Evolutionary conservation across 2,888 invertebrate species (phyloP).

Genomic region (Antheraea assamensis): DNA sequence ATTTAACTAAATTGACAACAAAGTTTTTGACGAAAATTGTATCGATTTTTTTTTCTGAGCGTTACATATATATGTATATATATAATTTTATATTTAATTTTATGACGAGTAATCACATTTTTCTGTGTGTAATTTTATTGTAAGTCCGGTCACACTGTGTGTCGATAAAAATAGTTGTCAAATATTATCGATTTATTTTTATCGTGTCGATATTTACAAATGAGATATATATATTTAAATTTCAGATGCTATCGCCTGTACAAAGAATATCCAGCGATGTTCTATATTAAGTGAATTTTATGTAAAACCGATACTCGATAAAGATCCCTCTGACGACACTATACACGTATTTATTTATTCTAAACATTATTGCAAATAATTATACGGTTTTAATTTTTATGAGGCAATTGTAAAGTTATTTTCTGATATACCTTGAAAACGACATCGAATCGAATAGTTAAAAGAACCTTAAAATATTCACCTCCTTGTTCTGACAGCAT

Average conservation of each 20-base stretch:
- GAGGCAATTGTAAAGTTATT: background rate
- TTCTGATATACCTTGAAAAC: background rate
- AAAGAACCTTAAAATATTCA: too few species aligned
- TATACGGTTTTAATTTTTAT: background rate
- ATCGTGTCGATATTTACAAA: background rate
- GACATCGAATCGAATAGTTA: background rate
- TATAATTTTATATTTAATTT: background rate
- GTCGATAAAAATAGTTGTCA: slow-evolving; percentile 12
- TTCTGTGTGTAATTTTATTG: slow-evolving; percentile 1
- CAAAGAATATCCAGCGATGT: background rate
- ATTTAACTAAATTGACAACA: background rate
- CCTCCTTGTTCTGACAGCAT: background rate
- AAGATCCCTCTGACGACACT: background rate
- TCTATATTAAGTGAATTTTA: background rate
- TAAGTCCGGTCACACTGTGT: slow-evolving; percentile 4
- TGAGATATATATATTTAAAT: background rate
- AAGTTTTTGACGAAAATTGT: background rate
- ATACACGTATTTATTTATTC: too few species aligned
- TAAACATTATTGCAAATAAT: too few species aligned
- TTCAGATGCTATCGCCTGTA: background rate
- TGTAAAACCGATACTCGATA: background rate
- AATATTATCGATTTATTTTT: slow-evolving; percentile 1
- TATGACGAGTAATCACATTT: background rate
- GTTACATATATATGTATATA: background rate
- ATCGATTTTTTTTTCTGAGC: background rate